phyloP scores from a whole-genome alignment of 1,140 invertebrate genomes.

The Drosophila leontia region DNA sequence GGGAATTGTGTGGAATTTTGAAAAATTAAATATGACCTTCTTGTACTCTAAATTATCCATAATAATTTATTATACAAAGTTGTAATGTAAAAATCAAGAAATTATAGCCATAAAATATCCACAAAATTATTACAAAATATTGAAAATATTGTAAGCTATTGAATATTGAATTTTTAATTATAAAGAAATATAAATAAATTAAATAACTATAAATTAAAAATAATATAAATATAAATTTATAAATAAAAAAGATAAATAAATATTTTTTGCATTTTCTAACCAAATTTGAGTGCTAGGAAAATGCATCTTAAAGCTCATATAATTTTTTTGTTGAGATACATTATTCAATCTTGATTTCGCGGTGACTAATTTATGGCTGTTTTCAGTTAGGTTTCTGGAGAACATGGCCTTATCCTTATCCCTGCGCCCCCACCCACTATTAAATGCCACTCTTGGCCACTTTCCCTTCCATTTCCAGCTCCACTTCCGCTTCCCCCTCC shows the following conservation, averaged over 20 bases:
- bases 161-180: too few species aligned
- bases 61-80: background rate
- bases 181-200: too few species aligned
- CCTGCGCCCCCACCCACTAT: background rate
- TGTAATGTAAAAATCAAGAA: background rate
- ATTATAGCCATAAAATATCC: background rate
- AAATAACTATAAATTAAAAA: too few species aligned
- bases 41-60: too few species aligned
- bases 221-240: too few species aligned
- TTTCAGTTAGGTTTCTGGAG: background rate
- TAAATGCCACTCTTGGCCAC: constrained; percentile 26
- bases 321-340: background rate
- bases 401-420: background rate
- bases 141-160: too few species aligned
- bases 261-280: background rate
- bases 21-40: background rate
- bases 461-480: constrained; percentile 11
- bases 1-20: background rate
- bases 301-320: background rate
- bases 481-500: constrained; percentile 9
- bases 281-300: background rate
- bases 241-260: background rate
- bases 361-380: constrained; percentile 17
- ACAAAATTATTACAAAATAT: too few species aligned
- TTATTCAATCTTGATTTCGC: constrained; percentile 4